Conservation (phyloP, 2,797 vertebrate genomes). For the Megalops cyprinoides region DNA sequence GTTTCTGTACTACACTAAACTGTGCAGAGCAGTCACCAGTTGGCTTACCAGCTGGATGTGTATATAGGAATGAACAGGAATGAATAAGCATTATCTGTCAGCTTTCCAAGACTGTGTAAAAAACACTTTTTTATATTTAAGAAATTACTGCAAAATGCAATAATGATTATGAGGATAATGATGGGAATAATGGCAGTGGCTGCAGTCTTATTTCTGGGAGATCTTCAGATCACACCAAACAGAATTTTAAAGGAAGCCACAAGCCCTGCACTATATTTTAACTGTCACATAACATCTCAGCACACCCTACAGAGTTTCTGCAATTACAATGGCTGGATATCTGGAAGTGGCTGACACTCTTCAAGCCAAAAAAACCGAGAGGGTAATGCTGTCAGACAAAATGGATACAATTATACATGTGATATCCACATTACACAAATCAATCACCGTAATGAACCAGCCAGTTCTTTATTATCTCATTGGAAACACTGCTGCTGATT, state of each 20-base stretch:
- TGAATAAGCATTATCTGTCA: neutral
- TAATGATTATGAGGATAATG: too few species aligned
- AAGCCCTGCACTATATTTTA: neutral
- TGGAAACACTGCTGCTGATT: neutral
- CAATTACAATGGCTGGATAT: neutral
- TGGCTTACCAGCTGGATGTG: neutral
- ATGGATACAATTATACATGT: neutral
- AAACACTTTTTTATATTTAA: neutral
- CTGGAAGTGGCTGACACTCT: constrained; percentile 1
- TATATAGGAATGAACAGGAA: neutral
- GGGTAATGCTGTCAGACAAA: neutral
- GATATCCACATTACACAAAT: neutral
- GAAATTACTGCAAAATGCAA: too few species aligned
- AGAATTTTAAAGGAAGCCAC: too few species aligned
- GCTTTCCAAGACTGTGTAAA: neutral
- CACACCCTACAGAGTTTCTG: neutral
- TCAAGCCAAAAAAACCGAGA: neutral
- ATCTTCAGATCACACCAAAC: too few species aligned
- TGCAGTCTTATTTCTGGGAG: too few species aligned
- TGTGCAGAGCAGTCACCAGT: neutral
- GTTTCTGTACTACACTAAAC: too few species aligned
- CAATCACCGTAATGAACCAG: constrained; percentile 1
- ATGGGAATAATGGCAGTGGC: too few species aligned
- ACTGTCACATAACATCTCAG: neutral
- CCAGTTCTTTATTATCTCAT: neutral